Percentiles rank a stretch among this genome's conserved stretches.
Evolutionary conservation across 2,797 vertebrate species (phyloP).

Genomic region (Syndactyla subalaris): DNA sequence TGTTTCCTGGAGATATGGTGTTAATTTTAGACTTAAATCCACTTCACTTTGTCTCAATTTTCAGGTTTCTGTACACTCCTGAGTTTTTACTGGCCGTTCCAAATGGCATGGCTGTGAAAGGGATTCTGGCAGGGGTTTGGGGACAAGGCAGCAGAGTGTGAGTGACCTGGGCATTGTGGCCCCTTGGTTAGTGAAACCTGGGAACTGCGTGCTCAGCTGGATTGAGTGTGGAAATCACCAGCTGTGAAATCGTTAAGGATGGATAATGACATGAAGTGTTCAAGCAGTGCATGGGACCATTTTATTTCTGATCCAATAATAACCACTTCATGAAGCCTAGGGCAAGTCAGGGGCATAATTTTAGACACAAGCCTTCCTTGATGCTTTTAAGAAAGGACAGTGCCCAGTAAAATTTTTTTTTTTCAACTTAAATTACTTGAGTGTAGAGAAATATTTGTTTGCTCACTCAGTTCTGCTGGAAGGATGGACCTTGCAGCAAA

Average conservation of each 20-base stretch:
- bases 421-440: not conserved
- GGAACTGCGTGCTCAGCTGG: not conserved
- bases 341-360: not conserved
- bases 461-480: not conserved
- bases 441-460: not conserved
- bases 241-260: not conserved
- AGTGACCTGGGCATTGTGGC: not conserved
- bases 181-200: not conserved
- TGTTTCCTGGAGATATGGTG: not conserved
- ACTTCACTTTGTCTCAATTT: not conserved
- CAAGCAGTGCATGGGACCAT: not conserved
- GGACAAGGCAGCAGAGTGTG: not conserved
- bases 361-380: not conserved
- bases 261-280: conserved; percentile 4
- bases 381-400: not conserved
- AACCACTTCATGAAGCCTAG: not conserved
- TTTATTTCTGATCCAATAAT: not conserved
- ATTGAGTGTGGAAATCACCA: not conserved
- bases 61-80: not conserved
- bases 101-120: not conserved
- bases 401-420: not conserved
- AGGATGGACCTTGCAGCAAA: not conserved
- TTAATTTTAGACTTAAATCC: not conserved
- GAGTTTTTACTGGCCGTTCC: not conserved
- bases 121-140: not conserved